Evolutionary conservation across 2,888 invertebrate species (phyloP).

Genomic region (Xylota segnis): DNA sequence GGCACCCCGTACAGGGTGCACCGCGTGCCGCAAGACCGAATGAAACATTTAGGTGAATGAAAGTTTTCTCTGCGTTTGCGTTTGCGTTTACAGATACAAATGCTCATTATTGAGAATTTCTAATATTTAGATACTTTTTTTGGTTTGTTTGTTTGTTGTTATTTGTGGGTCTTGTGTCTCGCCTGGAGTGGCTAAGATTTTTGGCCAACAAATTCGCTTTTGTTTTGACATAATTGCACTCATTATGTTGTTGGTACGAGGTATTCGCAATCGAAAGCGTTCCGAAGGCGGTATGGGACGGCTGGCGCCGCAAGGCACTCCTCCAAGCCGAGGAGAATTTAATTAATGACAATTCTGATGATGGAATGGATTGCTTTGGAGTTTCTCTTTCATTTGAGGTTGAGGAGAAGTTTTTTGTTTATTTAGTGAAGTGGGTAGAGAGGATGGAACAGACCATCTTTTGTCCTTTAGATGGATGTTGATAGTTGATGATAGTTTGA

Average conservation of each 20-base stretch:
- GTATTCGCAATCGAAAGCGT: conserved; percentile 29
- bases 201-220: conserved; percentile 9
- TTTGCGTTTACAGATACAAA: conserved; percentile 9
- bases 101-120: conserved; percentile 27
- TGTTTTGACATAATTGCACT: conserved; percentile 39
- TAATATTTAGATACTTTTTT: conserved; percentile 14
- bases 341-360: conserved; percentile 11
- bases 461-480: no score
- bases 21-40: conserved; percentile 6
- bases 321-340: conserved; percentile 21
- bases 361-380: background rate
- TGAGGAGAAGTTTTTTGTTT: background rate
- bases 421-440: background rate
- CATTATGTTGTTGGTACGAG: background rate
- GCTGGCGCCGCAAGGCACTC: conserved; percentile 14
- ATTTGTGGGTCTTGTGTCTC: conserved; percentile 5
- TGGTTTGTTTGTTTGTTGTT: background rate
- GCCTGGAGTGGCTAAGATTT: background rate
- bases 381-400: conserved; percentile 24
- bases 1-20: background rate
- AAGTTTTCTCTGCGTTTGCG: conserved; percentile 15
- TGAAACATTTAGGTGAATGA: conserved; percentile 36
- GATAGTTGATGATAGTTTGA: no score
- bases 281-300: background rate
- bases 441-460: no score